These are phyloP conservation scores for Aphis gossypii DNA, from an alignment of 1,140 invertebrate genomes.

Conservation along the genomic window DNA sequence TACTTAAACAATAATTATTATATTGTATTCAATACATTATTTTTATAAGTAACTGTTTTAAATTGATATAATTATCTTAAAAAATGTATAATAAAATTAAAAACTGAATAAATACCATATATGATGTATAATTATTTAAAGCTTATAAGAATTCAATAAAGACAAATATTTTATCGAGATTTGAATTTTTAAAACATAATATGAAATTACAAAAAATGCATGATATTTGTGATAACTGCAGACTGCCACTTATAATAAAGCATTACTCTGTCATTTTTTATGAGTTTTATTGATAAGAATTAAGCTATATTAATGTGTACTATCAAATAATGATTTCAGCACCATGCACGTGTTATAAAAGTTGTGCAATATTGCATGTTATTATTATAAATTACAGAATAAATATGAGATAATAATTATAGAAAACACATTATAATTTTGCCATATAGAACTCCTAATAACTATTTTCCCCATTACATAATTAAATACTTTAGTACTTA, in stretches of 20 bases:
- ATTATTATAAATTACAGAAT: background rate
- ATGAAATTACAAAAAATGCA: background rate
- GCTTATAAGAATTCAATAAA: background rate
- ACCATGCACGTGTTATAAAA: background rate
- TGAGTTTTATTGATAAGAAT: background rate
- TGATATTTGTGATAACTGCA: background rate
- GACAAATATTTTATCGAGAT: background rate
- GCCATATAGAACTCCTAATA: background rate
- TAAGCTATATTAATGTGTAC: background rate
- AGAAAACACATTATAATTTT: background rate
- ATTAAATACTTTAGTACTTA: background rate
- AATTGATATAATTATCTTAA: background rate
- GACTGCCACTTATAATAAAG: background rate
- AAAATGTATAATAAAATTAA: background rate
- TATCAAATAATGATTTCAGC: background rate
- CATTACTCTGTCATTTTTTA: background rate
- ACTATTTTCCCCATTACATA: background rate
- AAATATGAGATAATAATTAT: conserved; percentile 8
- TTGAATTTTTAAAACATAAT: background rate
- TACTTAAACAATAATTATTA: background rate
- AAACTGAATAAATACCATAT: too few relatives aligned
- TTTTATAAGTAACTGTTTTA: background rate
- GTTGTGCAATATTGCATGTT: background rate
- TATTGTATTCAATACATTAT: background rate
- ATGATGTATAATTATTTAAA: background rate